Evolutionary conservation across 1,140 invertebrate genomes (phyloP).

Genomic region (Bombus pyrosoma): DNA sequence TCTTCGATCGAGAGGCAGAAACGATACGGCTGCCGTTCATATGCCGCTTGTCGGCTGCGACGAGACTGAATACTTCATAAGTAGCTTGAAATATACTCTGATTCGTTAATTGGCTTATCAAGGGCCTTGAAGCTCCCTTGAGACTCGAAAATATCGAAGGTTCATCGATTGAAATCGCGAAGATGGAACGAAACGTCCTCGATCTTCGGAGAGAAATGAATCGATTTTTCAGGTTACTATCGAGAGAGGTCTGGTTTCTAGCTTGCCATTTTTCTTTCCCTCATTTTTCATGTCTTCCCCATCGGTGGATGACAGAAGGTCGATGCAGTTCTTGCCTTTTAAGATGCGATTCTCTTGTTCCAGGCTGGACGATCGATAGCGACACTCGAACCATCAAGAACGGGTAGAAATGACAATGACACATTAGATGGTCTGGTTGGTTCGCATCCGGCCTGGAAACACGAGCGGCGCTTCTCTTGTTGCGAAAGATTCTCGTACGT

Average conservation of each 20-base stretch:
- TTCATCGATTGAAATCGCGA: background rate
- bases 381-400: constrained; percentile 16
- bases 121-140: background rate
- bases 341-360: constrained; percentile 35
- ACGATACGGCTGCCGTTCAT: constrained; percentile 24
- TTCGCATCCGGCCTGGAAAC: constrained; percentile 3
- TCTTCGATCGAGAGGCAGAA: constrained; percentile 52
- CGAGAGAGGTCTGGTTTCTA: background rate
- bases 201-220: background rate
- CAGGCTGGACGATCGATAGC: constrained; percentile 30
- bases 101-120: background rate
- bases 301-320: background rate
- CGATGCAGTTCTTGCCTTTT: constrained; percentile 23
- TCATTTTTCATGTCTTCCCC: constrained; percentile 33
- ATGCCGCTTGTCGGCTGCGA: constrained; percentile 12
- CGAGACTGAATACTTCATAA: constrained; percentile 31
- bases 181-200: background rate
- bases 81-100: background rate
- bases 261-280: background rate
- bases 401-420: constrained; percentile 53
- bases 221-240: background rate
- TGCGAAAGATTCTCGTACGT: background rate
- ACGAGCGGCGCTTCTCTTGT: background rate
- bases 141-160: background rate
- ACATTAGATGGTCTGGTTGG: constrained; percentile 27